These are phyloP conservation scores for Remorina albescens DNA, from an alignment of 2,797 vertebrate genomes.

Conservation along the genomic window DNA sequence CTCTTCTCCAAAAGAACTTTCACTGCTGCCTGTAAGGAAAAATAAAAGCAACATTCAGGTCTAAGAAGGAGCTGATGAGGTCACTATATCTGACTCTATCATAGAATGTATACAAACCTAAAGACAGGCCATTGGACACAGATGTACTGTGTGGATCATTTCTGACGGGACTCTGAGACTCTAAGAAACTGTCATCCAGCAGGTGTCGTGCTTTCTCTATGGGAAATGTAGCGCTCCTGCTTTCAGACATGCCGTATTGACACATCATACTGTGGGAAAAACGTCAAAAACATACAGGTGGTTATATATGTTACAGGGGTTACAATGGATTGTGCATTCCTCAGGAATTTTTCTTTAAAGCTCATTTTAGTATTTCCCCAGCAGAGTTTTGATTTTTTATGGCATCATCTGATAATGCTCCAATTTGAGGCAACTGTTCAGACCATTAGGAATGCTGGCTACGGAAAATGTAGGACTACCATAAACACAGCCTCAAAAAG, in stretches of 20 bases:
- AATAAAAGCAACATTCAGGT: not conserved
- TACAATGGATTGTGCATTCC: not conserved
- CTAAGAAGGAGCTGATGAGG: not conserved
- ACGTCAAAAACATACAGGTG: not conserved
- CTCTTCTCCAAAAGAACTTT: conserved; percentile 96
- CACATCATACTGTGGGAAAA: conserved; percentile 91
- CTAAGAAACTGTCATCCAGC: conserved; percentile 96
- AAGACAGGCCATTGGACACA: conserved; percentile 90
- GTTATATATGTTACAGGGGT: not conserved
- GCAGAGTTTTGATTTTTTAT: not conserved
- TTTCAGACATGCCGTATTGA: conserved; percentile 93
- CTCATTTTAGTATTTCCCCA: not conserved
- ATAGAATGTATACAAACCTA: conserved; percentile 78
- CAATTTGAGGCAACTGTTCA: not conserved
- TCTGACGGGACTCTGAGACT: conserved; percentile 91
- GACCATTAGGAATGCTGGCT: not conserved
- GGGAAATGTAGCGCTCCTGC: conserved; percentile 94
- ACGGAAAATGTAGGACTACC: not conserved
- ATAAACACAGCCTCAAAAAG: not conserved
- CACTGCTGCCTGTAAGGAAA: conserved; percentile 90
- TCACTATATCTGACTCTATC: not conserved
- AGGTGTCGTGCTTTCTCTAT: conserved; percentile 93
- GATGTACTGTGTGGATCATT: conserved; percentile 78
- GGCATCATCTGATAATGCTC: not conserved
- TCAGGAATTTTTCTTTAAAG: too few relatives aligned